Evolutionary conservation across 2,113 vertebrate genomes (phyloP).

Genomic region (Benitochromis conjunctus): DNA sequence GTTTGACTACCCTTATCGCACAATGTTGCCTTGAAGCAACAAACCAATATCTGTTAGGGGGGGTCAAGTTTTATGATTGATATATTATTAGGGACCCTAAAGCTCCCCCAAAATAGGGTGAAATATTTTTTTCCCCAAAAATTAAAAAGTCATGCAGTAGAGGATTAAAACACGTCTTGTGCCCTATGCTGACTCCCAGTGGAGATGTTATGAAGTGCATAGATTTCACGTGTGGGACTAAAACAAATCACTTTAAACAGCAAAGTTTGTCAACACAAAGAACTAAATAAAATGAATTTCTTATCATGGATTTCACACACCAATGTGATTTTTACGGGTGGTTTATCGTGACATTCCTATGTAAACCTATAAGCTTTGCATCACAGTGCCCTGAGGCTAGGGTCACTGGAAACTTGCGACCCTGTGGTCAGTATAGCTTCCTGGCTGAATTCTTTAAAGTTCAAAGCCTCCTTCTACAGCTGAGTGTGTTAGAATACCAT

Average conservation of each 20-base stretch:
- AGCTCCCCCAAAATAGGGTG: too few relatives aligned
- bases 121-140: too few relatives aligned
- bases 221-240: background rate
- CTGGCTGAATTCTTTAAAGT: conserved; percentile 37
- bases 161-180: background rate
- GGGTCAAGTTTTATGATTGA: too few relatives aligned
- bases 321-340: background rate
- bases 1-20: too few relatives aligned
- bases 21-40: too few relatives aligned
- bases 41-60: too few relatives aligned
- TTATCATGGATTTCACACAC: background rate
- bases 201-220: conserved; percentile 10
- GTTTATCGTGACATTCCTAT: background rate
- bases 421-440: conserved; percentile 10
- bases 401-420: conserved; percentile 4
- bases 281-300: background rate
- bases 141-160: too few relatives aligned
- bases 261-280: background rate
- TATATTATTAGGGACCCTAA: too few relatives aligned
- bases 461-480: background rate
- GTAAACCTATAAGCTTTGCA: background rate
- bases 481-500: conserved; percentile 32
- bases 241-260: background rate
- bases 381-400: background rate
- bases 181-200: conserved; percentile 17